Conservation (phyloP, 2,888 invertebrate genomes). For the Mechanitis messenoides region DNA sequence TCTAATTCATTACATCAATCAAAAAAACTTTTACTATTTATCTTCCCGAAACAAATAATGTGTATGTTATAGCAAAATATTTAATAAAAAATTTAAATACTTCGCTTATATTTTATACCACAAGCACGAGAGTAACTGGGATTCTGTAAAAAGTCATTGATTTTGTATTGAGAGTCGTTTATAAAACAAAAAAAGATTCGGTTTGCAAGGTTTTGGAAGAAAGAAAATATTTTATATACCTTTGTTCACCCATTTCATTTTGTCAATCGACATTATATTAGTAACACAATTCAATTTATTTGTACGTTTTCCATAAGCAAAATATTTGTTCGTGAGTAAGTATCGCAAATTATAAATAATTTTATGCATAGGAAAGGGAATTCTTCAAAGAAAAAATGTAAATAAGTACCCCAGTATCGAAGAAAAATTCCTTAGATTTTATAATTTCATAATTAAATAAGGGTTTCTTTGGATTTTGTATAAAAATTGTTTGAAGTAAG, state of each 20-base stretch:
- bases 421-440: not conserved
- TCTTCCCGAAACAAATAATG: too few species aligned
- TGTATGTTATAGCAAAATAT: not conserved
- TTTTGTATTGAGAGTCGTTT: conserved; percentile 58
- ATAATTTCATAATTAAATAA: conserved; percentile 6
- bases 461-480: not conserved
- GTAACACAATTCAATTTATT: too few species aligned
- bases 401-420: too few species aligned
- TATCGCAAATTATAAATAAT: too few species aligned
- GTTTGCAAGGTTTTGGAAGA: conserved; percentile 32
- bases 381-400: too few species aligned
- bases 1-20: too few species aligned
- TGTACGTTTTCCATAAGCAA: too few species aligned
- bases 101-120: not conserved
- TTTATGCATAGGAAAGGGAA: too few species aligned
- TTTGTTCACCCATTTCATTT: too few species aligned
- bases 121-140: not conserved
- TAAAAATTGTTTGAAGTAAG: conserved; percentile 3
- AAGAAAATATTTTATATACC: conserved; percentile 17
- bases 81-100: not conserved
- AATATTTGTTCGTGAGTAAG: too few species aligned
- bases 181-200: conserved; percentile 40
- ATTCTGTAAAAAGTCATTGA: conserved; percentile 43
- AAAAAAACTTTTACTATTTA: too few species aligned
- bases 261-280: too few species aligned